Base-by-base conservation (phyloP, 2,113 vertebrate species). In the Sterna hirundo region DNA sequence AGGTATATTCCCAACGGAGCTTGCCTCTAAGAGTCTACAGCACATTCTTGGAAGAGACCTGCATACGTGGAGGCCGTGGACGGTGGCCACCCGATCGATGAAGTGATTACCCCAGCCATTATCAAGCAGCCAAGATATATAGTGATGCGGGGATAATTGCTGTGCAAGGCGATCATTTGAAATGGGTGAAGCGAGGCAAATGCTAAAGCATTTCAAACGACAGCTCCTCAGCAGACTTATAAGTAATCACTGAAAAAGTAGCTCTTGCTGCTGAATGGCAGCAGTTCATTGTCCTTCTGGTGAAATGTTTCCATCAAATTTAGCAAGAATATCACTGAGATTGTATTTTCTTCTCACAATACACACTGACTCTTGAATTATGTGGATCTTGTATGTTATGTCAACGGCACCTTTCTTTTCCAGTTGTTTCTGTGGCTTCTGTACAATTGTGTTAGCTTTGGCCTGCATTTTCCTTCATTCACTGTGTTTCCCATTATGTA, bases 21-120 rank as follows among this genome's bases (percentile, higher is more conserved):
- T 69, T 25, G 4, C 40, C 4, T 66, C 30, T 34, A 15, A 88
- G 68, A 58, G 57, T 9, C 23, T 38, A 3, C 32, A 61, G 49
- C 26, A 34, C 23, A 6, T 80, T 52, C 40, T 57, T 57, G 79
- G 86, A 40, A 66, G 71, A 60, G 52, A 13, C 4, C 49, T 83
- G 40, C 5, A 4, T 52, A 15, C 0, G 0, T 27, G 69, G 42
- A 77, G 55, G 15, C 22, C 51, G 1, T 3, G 42, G 52, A 6
- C 34, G 60, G 62, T 2, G 2, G 55, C 27, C 55, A 26, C 23
- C 32, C 29, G 22, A 74, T 40, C 38, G 3, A 47, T 47, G 54
- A 22, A 77, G 22, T 51, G 19, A 22, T 60, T 88, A 34, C 16
- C 26, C 44, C 27, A 60, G 81, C 17, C 0, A 1, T 42, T 60